Evolutionary conservation across 2,888 invertebrate species (phyloP).

Genomic region (Ectemnius cavifrons): DNA sequence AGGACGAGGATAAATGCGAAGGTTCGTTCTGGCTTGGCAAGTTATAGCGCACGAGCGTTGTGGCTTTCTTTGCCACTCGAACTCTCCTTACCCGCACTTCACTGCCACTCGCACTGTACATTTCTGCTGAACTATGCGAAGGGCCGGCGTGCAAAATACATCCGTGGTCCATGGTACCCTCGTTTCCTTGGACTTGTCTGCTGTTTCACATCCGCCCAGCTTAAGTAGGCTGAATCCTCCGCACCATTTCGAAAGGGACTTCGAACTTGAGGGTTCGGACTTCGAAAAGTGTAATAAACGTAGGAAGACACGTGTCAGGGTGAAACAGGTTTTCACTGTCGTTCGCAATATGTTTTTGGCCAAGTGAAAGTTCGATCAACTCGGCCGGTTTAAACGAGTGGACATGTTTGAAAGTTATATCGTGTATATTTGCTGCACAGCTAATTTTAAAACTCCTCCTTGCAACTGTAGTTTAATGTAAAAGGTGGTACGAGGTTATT

Average conservation of each 20-base stretch:
- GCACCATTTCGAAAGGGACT: no score
- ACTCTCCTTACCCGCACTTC: slow-evolving; percentile 39
- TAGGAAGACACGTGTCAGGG: background rate
- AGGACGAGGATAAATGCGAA: slow-evolving; percentile 38
- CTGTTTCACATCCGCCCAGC: no score
- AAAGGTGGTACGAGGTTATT: no score
- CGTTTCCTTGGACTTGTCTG: background rate
- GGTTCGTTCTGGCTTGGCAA: slow-evolving; percentile 58
- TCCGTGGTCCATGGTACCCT: background rate
- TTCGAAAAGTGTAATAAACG: no score
- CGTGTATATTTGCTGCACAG: background rate
- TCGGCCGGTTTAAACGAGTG: background rate
- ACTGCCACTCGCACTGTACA: slow-evolving; percentile 45
- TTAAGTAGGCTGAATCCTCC: no score
- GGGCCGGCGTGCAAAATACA: slow-evolving; percentile 47
- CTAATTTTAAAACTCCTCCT: no score
- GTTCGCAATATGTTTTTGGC: slow-evolving; percentile 1
- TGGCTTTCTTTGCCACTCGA: slow-evolving; percentile 49
- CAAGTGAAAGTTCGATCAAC: slow-evolving; percentile 11
- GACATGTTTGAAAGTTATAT: background rate
- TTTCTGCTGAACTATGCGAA: slow-evolving; percentile 53
- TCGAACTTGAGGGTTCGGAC: no score
- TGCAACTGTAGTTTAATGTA: no score
- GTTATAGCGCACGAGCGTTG: slow-evolving; percentile 45
- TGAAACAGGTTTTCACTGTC: background rate